These are phyloP conservation scores for Calcarius ornatus DNA, from an alignment of 2,113 vertebrate species.

Conservation along the genomic window DNA sequence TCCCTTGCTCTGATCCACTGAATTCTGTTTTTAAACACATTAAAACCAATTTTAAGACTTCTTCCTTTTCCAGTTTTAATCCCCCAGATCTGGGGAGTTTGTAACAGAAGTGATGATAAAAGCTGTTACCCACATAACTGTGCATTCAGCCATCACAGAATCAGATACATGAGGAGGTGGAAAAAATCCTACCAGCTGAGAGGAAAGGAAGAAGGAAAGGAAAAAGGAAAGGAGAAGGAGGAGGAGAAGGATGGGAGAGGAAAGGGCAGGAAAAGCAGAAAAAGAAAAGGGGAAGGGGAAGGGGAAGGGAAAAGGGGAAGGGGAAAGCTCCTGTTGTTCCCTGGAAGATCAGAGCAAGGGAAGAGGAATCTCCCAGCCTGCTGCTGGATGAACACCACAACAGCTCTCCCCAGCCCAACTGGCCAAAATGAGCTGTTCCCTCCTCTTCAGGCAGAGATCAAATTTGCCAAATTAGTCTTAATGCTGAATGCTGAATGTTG, in stretches of 20 bases:
- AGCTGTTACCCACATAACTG: not conserved
- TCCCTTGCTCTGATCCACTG: not conserved
- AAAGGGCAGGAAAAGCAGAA: too few relatives aligned
- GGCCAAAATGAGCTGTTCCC: not conserved
- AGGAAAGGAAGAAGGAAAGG: not conserved
- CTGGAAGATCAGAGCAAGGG: not conserved
- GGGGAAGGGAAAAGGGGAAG: not conserved
- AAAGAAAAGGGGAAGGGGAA: not conserved
- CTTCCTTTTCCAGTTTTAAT: not conserved
- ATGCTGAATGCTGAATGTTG: not conserved
- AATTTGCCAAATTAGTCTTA: not conserved
- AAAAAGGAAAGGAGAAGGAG: not conserved
- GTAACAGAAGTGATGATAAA: conserved; percentile 14
- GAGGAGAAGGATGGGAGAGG: not conserved
- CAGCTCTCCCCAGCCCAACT: not conserved
- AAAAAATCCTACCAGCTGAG: not conserved
- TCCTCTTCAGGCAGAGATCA: not conserved
- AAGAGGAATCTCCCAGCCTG: not conserved
- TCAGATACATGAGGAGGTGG: not conserved
- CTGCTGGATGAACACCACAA: not conserved
- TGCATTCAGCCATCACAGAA: not conserved
- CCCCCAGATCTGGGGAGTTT: not conserved
- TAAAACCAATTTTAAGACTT: conserved; percentile 10
- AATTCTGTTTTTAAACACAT: conserved; percentile 16
- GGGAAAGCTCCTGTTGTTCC: not conserved